Conservation (phyloP, 1,140 invertebrate genomes). For the Drosophila orosa region DNA sequence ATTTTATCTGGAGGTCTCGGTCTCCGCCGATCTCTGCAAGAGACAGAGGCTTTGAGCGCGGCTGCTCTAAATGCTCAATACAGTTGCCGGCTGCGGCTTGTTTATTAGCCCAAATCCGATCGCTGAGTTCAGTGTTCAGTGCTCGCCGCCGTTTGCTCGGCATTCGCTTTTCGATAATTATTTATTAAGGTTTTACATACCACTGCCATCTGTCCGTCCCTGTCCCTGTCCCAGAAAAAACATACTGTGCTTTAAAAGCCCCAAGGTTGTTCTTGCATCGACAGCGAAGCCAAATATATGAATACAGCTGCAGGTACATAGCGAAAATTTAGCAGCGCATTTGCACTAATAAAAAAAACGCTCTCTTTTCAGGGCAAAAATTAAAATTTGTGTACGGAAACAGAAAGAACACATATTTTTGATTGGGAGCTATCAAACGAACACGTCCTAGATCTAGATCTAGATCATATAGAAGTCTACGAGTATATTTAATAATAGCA, state of each 20-base stretch:
- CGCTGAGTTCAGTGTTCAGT: background rate
- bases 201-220: conserved; percentile 22
- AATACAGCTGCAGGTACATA: conserved; percentile 16
- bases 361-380: no score
- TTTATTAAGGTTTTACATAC: conserved; percentile 45
- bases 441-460: no score
- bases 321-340: background rate
- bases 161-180: conserved; percentile 42
- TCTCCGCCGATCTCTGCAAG: conserved; percentile 12
- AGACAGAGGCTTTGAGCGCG: conserved; percentile 26
- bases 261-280: conserved; percentile 33
- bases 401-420: no score
- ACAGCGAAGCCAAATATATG: conserved; percentile 1
- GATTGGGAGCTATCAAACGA: no score
- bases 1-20: conserved; percentile 29
- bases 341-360: no score
- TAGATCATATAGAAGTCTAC: no score
- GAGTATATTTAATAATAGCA: background rate
- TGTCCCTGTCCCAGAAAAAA: conserved; percentile 38
- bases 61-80: conserved; percentile 42
- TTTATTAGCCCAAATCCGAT: conserved; percentile 44
- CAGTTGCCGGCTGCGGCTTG: conserved; percentile 30
- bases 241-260: conserved; percentile 2
- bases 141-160: conserved; percentile 1
- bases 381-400: no score